A percentile compares a stretch with the other conserved stretches of the same genome.
These are phyloP conservation scores for Taurulus bubalis DNA, from an alignment of 2,113 vertebrate species.

Conservation along the genomic window DNA sequence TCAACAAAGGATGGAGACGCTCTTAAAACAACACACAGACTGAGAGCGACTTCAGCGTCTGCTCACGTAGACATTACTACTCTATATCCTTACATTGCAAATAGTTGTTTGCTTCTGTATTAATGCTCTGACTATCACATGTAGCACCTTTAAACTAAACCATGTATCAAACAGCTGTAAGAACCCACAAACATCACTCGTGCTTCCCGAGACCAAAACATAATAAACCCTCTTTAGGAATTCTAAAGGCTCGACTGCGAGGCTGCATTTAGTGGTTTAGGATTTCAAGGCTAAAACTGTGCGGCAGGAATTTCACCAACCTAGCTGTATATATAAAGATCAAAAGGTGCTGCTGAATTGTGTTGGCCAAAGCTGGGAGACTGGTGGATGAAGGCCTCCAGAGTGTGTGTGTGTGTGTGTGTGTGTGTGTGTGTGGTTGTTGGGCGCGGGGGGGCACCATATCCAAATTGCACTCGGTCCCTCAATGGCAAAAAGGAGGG, in stretches of 20 bases:
- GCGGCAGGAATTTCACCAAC: slow-evolving; percentile 77
- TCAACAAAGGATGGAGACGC: no score
- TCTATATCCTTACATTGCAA: not conserved
- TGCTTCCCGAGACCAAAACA: slow-evolving; percentile 56
- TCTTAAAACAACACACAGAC: not conserved
- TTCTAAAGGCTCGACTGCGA: slow-evolving; percentile 62
- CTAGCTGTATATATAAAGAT: slow-evolving; percentile 81
- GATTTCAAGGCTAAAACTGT: slow-evolving; percentile 83
- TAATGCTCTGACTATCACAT: not conserved
- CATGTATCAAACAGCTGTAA: slow-evolving; percentile 32
- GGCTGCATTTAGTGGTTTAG: slow-evolving; percentile 78
- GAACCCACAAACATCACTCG: slow-evolving; percentile 45
- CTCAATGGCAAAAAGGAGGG: slow-evolving; percentile 58
- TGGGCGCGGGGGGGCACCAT: slow-evolving; percentile 53
- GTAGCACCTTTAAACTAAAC: slow-evolving; percentile 9
- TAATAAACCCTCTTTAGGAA: slow-evolving; percentile 75
- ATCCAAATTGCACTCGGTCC: slow-evolving; percentile 67
- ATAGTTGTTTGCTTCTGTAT: not conserved
- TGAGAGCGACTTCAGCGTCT: no score
- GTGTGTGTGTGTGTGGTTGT: slow-evolving; percentile 52
- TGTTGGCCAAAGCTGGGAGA: slow-evolving; percentile 64
- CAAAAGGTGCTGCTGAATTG: slow-evolving; percentile 73
- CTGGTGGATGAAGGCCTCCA: slow-evolving; percentile 72
- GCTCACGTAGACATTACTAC: not conserved
- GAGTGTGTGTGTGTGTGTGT: slow-evolving; percentile 56